These are phyloP conservation scores for Tolypeutes matacus DNA, from an alignment of 2,797 vertebrate genomes.

Conservation along the genomic window DNA sequence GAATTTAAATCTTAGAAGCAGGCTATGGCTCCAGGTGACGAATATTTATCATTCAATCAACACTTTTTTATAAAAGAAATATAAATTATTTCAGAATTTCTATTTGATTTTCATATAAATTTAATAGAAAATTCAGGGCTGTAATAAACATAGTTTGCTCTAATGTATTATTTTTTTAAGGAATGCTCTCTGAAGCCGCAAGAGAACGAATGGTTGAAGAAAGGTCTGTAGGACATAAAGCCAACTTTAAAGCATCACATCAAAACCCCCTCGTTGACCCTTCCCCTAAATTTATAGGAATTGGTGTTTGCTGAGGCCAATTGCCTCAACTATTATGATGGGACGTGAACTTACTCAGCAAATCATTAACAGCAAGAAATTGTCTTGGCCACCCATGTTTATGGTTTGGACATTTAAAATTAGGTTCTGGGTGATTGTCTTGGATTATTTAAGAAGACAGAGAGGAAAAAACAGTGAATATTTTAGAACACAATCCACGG, in stretches of 20 bases:
- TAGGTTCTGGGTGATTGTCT: conserved; percentile 67
- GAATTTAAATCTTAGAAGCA: background rate
- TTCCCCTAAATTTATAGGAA: conserved; percentile 59
- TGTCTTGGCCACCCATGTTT: conserved; percentile 57
- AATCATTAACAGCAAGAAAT: conserved; percentile 80
- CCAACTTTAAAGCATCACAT: background rate
- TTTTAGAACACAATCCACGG: background rate
- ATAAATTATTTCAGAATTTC: background rate
- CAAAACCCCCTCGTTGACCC: background rate
- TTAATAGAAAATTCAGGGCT: background rate
- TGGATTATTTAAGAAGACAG: background rate
- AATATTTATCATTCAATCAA: background rate
- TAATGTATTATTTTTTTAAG: background rate
- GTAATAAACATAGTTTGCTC: background rate
- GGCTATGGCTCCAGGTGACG: background rate
- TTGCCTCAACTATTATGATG: conserved; percentile 66
- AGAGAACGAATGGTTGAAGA: background rate
- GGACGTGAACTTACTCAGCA: conserved; percentile 69
- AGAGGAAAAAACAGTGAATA: background rate
- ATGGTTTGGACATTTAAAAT: conserved; percentile 72
- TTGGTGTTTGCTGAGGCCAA: conserved; percentile 70
- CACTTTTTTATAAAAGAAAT: background rate
- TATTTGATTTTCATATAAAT: background rate
- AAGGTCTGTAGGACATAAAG: background rate
- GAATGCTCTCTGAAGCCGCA: background rate